Conservation (phyloP, 2,797 vertebrate genomes). For the Notoglanidium macrostoma region DNA sequence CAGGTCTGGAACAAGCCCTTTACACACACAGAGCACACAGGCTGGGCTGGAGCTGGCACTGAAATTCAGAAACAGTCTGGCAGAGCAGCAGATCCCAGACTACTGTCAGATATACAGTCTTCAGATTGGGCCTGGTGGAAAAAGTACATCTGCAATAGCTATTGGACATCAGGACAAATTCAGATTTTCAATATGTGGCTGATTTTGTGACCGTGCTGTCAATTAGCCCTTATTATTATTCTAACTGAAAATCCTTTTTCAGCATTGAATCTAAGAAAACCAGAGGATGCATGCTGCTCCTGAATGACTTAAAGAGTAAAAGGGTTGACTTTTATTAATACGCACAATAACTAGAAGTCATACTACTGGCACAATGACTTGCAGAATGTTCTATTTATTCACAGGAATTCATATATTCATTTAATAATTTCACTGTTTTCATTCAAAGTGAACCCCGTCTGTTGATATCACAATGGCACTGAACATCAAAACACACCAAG, state of each 20-base stretch:
- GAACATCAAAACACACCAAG: not conserved
- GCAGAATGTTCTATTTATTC: not conserved
- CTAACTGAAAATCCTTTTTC: too few species aligned
- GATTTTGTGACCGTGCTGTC: not conserved
- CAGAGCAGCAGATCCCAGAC: not conserved
- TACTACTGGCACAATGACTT: not conserved
- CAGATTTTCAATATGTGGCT: not conserved
- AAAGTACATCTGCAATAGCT: not conserved
- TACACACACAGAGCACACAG: constrained; percentile 36
- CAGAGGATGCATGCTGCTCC: not conserved
- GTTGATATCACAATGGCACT: not conserved
- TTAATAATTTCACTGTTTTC: not conserved
- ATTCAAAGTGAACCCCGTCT: not conserved
- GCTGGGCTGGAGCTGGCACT: constrained; percentile 21
- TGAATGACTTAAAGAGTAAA: not conserved
- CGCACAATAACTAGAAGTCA: not conserved
- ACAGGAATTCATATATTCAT: not conserved
- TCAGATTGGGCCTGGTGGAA: not conserved
- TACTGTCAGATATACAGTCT: not conserved
- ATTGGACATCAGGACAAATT: not conserved
- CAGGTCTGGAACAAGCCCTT: constrained; percentile 10
- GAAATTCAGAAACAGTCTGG: constrained; percentile 9
- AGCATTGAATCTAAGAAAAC: not conserved
- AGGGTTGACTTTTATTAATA: not conserved
- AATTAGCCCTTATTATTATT: not conserved